These are phyloP conservation scores for Theonella swinhoei DNA, from an alignment of 37 sponge, comb jelly and placozoan species.

Conservation along the genomic window DNA sequence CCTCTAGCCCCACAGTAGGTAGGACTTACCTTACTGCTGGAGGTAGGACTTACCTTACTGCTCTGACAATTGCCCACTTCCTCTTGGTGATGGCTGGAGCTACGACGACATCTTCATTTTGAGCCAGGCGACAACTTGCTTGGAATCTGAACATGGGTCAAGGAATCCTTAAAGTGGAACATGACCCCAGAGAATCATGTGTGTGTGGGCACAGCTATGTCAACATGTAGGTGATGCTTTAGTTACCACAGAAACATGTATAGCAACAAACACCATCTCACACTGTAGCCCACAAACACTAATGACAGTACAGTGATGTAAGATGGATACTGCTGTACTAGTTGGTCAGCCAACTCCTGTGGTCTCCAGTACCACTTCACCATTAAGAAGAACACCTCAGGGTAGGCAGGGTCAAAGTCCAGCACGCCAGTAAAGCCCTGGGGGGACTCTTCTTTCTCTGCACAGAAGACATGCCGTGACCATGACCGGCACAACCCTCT, in stretches of 20 bases:
- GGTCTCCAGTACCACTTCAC: slow-evolving; percentile 47
- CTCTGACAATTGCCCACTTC: slow-evolving; percentile 41
- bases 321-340: slow-evolving; percentile 45
- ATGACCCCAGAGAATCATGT: neutral
- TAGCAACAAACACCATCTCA: no score
- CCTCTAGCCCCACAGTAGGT: no score
- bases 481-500: neutral
- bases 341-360: slow-evolving; percentile 7
- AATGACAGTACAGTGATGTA: neutral
- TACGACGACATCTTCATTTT: neutral
- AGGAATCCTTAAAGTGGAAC: no score
- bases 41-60: slow-evolving; percentile 40
- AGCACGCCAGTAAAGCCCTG: neutral
- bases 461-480: no score
- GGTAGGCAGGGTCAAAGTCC: slow-evolving; percentile 53
- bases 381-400: slow-evolving; percentile 35
- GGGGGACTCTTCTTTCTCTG: slow-evolving; percentile 32
- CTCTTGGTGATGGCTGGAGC: neutral
- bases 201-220: neutral
- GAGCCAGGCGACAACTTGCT: slow-evolving; percentile 7
- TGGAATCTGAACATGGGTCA: slow-evolving; percentile 9
- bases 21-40: no score
- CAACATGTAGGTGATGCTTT: neutral
- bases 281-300: neutral
- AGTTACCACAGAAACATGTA: no score